Evolutionary conservation across 2,113 vertebrate species (phyloP).

Genomic region (Pungitius pungitius): DNA sequence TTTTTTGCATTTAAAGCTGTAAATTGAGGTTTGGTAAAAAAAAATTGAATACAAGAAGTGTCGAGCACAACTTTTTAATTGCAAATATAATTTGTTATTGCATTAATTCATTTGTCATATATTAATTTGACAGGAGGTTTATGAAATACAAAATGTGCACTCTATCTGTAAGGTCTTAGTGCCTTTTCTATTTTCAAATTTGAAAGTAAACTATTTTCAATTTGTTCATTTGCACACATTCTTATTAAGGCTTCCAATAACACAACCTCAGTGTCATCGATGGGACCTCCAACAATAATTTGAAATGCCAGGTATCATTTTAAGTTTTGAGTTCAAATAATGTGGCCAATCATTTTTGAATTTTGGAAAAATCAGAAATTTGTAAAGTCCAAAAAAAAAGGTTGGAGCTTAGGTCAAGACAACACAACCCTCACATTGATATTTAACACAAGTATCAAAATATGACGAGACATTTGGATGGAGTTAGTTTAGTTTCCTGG

Average conservation of each 20-base stretch:
- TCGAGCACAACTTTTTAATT: neutral
- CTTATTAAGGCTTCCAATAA: neutral
- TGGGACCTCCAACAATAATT: neutral
- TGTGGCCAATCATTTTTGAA: neutral
- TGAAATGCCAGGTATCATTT: neutral
- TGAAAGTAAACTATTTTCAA: neutral
- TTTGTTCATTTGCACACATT: neutral
- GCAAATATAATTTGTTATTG: neutral
- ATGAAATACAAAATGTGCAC: neutral
- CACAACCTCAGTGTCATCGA: neutral
- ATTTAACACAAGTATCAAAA: neutral
- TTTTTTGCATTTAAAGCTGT: neutral
- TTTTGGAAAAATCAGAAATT: neutral
- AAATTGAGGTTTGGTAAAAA: neutral
- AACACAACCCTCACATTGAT: neutral
- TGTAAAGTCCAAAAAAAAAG: too few relatives aligned
- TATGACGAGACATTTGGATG: neutral
- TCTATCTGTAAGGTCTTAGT: neutral
- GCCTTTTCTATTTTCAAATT: neutral
- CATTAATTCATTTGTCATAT: neutral
- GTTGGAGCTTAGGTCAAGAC: neutral
- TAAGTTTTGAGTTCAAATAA: neutral
- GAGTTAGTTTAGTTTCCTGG: constrained; percentile 56
- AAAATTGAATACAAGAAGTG: neutral
- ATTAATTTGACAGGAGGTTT: neutral